Conservation (phyloP, 1,140 invertebrate species). For the Neodiprion pinetum region DNA sequence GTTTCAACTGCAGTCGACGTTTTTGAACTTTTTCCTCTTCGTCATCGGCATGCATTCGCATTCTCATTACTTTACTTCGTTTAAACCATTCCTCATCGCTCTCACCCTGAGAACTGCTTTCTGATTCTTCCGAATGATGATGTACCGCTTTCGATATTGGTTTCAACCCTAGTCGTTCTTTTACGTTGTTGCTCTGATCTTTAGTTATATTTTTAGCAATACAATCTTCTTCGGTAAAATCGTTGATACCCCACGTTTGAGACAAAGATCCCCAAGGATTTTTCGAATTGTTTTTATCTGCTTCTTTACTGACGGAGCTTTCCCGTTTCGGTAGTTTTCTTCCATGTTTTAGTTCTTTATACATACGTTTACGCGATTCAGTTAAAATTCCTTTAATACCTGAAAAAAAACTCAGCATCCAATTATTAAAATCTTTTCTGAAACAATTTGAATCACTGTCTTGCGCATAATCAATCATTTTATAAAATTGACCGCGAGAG, state of each 20-base stretch:
- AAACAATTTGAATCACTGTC: constrained; percentile 10
- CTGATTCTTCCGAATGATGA: constrained; percentile 35
- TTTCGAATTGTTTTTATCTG: constrained; percentile 55
- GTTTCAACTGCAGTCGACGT: constrained; percentile 39
- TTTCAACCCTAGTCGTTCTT: constrained; percentile 55
- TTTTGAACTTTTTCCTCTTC: constrained; percentile 72
- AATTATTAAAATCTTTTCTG: constrained; percentile 17
- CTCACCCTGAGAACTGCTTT: constrained; percentile 58
- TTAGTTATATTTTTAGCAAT: constrained; percentile 25
- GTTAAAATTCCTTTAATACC: constrained; percentile 64
- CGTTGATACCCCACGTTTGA: constrained; percentile 71
- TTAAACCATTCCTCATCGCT: constrained; percentile 64
- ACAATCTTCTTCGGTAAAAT: constrained; percentile 65
- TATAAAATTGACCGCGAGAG: background rate
- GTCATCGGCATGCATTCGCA: constrained; percentile 90
- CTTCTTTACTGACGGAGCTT: constrained; percentile 49
- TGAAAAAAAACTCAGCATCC: constrained; percentile 36
- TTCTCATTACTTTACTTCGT: constrained; percentile 72
- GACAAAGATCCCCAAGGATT: constrained; percentile 79
- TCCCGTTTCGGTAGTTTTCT: constrained; percentile 27
- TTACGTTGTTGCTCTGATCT: constrained; percentile 40
- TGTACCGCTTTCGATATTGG: background rate
- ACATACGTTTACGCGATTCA: constrained; percentile 61
- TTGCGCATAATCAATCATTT: constrained; percentile 17
- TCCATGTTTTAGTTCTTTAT: constrained; percentile 43